phyloP scores from a whole-genome alignment of 2,113 vertebrate species.

The Candoia aspera region DNA sequence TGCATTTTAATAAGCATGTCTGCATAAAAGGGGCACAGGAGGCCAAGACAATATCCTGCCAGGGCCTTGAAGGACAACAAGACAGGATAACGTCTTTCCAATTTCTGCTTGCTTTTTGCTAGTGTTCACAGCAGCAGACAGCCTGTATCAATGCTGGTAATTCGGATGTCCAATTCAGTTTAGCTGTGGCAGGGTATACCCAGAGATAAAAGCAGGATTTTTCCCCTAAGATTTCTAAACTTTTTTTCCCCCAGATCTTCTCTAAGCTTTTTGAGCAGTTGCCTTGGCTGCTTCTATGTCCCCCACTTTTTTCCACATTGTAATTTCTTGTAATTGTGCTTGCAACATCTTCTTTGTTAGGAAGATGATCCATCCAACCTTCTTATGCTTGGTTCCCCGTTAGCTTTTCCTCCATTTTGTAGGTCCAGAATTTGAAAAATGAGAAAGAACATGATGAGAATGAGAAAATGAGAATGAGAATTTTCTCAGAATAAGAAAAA shows the following conservation, averaged over 20 bases:
- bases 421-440: neutral
- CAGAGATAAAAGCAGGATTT: neutral
- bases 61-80: conserved; percentile 8
- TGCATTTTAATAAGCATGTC: neutral
- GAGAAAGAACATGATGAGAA: too few relatives aligned
- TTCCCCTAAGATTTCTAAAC: neutral
- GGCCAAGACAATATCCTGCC: conserved; percentile 22
- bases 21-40: neutral
- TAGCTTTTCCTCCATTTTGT: neutral
- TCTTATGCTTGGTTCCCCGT: neutral
- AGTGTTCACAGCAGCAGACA: neutral
- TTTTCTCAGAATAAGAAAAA: neutral
- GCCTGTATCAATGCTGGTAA: neutral
- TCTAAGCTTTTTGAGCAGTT: neutral
- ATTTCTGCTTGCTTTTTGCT: neutral
- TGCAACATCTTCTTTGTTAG: neutral
- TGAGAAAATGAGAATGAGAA: too few relatives aligned
- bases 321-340: neutral
- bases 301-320: neutral
- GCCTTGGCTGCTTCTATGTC: neutral
- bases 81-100: neutral
- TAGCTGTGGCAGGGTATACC: too few relatives aligned
- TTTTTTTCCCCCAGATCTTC: neutral
- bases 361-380: neutral
- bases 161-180: neutral